Percentiles rank a stretch among this genome's conserved stretches.
Evolutionary conservation across 1,140 invertebrate species (phyloP).

Genomic region (Ostrea denselamellosa): DNA sequence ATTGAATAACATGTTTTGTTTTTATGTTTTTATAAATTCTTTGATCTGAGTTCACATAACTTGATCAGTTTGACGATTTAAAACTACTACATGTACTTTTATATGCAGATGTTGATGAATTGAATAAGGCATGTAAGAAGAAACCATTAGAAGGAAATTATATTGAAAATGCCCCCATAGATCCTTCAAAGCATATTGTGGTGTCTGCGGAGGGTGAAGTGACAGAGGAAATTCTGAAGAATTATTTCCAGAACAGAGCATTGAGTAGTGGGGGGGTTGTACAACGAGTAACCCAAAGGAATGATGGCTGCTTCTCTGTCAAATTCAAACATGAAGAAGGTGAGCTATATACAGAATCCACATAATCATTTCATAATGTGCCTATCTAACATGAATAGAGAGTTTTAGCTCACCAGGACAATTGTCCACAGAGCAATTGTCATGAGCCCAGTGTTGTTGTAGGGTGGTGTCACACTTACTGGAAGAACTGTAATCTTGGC

Average conservation of each 20-base stretch:
- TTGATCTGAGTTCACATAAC: no score
- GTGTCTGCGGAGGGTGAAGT: slow-evolving; percentile 1
- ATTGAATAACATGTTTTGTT: no score
- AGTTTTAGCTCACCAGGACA: no score
- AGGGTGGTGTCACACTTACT: no score
- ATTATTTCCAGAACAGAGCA: slow-evolving; percentile 20
- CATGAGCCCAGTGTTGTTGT: no score
- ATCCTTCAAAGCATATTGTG: slow-evolving; percentile 16
- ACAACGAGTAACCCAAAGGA: neutral
- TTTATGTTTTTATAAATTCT: no score
- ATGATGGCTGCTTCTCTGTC: slow-evolving; percentile 39
- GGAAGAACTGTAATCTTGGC: no score
- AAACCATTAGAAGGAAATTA: neutral
- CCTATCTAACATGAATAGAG: no score
- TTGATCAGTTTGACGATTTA: no score
- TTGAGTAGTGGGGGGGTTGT: neutral
- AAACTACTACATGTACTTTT: no score
- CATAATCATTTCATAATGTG: no score
- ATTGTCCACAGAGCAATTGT: no score
- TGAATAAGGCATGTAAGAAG: slow-evolving; percentile 19
- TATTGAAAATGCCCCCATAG: neutral
- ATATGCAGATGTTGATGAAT: slow-evolving; percentile 40
- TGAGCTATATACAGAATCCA: neutral
- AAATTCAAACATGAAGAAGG: slow-evolving; percentile 38
- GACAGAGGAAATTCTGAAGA: slow-evolving; percentile 4